phyloP scores from a whole-genome alignment of 1,140 invertebrate genomes.

The Drosophila littoralis region DNA sequence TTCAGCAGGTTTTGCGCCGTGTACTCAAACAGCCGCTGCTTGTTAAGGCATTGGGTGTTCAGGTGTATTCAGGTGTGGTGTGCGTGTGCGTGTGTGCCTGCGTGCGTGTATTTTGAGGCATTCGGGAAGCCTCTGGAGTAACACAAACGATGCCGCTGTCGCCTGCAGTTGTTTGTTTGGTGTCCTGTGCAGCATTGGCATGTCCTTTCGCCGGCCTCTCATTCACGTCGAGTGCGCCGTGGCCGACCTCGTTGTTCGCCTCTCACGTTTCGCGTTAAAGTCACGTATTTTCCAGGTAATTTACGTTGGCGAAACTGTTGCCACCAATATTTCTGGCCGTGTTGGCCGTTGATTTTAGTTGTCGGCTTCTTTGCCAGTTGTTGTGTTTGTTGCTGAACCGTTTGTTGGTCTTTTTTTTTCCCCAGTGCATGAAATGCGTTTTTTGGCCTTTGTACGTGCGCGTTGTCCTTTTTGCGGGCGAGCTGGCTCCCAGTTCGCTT shows the following conservation, averaged over 20 bases:
- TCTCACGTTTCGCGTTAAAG: constrained; percentile 72
- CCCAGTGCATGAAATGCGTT: constrained; percentile 72
- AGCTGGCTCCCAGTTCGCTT: constrained; percentile 23
- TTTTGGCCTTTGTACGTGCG: constrained; percentile 78
- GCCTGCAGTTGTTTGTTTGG: constrained; percentile 58
- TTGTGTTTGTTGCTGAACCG: constrained; percentile 12
- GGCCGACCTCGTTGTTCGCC: constrained; percentile 34
- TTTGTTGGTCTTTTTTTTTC: constrained; percentile 18
- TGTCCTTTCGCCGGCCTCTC: constrained; percentile 46
- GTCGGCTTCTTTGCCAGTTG: constrained; percentile 11
- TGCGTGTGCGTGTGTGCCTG: background rate
- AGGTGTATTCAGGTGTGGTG: constrained; percentile 20
- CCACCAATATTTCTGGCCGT: constrained; percentile 79
- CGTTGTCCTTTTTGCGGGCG: constrained; percentile 51
- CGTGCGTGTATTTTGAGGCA: constrained; percentile 14
- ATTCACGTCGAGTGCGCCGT: constrained; percentile 43
- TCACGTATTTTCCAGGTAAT: constrained; percentile 83
- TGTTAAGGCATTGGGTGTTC: constrained; percentile 4
- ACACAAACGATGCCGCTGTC: constrained; percentile 23
- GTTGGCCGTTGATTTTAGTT: constrained; percentile 68
- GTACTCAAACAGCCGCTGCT: constrained; percentile 19
- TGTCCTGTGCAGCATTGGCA: constrained; percentile 27
- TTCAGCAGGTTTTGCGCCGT: background rate
- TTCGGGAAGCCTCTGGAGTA: constrained; percentile 10
- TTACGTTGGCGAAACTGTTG: constrained; percentile 81